phyloP scores from a whole-genome alignment of 2,113 vertebrate genomes.

The Cryptomyrus ogoouensis region DNA sequence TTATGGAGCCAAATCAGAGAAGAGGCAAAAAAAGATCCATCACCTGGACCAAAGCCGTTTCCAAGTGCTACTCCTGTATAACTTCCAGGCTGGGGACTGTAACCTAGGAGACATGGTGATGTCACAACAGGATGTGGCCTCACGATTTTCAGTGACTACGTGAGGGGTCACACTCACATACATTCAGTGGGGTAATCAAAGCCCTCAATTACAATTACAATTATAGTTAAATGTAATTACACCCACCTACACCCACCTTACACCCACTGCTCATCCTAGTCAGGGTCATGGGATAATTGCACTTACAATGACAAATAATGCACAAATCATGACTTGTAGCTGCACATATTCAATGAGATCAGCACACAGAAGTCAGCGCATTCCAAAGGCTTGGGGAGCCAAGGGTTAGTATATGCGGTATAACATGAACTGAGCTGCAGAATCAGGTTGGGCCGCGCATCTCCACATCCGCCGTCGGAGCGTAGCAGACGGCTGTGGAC shows the following conservation, averaged over 20 bases:
- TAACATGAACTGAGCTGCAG: background rate
- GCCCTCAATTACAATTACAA: background rate
- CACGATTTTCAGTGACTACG: background rate
- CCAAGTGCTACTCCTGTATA: background rate
- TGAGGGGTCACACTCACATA: background rate
- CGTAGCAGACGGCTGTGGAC: background rate
- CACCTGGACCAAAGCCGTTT: slow-evolving; percentile 1
- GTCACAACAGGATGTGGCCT: background rate
- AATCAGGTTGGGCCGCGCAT: background rate
- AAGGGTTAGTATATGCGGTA: background rate
- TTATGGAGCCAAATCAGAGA: background rate
- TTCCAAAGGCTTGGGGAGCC: background rate
- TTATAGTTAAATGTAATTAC: background rate
- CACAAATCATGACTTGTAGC: background rate
- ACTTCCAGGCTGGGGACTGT: background rate
- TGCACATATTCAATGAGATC: background rate
- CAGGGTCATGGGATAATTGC: background rate
- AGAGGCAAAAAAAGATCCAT: background rate
- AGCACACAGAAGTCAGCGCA: background rate
- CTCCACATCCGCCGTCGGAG: background rate
- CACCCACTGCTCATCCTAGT: background rate
- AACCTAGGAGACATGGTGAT: background rate
- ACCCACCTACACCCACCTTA: background rate
- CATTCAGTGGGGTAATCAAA: background rate
- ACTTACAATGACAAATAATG: background rate